phyloP scores from a whole-genome alignment of 2,888 invertebrate species.

The Pandemis heparana region DNA sequence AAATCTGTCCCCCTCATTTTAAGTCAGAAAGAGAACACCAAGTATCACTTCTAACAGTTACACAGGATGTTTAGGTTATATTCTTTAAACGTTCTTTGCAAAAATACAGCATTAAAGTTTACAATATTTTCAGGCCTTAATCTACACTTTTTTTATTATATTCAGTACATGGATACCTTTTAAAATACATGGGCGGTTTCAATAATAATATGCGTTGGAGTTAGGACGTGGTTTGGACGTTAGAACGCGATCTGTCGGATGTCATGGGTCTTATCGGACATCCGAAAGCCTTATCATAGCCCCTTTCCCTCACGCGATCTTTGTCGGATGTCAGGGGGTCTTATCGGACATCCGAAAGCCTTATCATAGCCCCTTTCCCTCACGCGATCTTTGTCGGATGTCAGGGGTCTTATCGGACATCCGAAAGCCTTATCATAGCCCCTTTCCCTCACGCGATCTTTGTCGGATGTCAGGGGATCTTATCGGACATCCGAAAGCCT shows the following conservation, averaged over 20 bases:
- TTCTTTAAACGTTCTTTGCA: constrained; percentile 64
- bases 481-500: neutral
- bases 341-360: neutral
- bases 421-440: no score
- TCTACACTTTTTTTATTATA: constrained; percentile 40
- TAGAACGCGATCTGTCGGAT: neutral
- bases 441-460: no score
- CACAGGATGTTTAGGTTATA: constrained; percentile 22
- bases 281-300: no score
- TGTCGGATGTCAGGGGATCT: neutral
- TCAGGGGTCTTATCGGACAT: neutral
- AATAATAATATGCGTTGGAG: constrained; percentile 36
- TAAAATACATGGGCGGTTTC: constrained; percentile 80
- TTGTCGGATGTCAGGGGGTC: neutral
- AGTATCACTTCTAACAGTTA: neutral
- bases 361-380: no score
- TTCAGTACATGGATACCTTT: constrained; percentile 64
- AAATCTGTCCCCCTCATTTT: neutral
- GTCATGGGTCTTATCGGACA: neutral
- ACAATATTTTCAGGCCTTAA: constrained; percentile 50
- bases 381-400: no score
- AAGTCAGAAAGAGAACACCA: neutral
- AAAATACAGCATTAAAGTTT: constrained; percentile 71
- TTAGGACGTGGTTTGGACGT: constrained; percentile 27
- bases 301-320: no score